Conservation (phyloP, 1,140 invertebrate species). For the Muscidifurax raptorellus region DNA sequence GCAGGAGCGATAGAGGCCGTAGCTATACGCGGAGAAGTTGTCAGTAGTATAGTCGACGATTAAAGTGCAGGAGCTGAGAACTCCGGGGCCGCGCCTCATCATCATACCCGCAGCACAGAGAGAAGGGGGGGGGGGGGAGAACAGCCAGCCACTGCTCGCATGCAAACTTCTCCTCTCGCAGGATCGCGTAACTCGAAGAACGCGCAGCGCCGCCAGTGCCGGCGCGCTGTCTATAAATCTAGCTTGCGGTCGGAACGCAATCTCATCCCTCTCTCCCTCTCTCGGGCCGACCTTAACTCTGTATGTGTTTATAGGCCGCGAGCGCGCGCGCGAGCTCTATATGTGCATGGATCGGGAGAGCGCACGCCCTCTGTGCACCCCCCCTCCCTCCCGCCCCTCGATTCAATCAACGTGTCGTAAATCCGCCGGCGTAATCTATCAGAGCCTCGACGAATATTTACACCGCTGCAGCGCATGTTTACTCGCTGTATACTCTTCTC, state of each 20-base stretch:
- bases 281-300: slow-evolving; percentile 13
- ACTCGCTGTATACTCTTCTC: neutral
- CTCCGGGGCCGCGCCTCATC: slow-evolving; percentile 6
- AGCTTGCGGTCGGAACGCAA: slow-evolving; percentile 55
- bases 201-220: slow-evolving; percentile 13
- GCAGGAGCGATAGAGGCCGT: neutral
- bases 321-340: too few species aligned
- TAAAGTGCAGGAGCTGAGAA: slow-evolving; percentile 21
- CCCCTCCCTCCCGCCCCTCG: slow-evolving; percentile 48
- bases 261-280: slow-evolving; percentile 54
- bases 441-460: slow-evolving; percentile 62
- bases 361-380: slow-evolving; percentile 50
- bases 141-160: neutral
- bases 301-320: neutral
- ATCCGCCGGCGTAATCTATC: slow-evolving; percentile 64
- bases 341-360: neutral
- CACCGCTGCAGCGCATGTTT: slow-evolving; percentile 49
- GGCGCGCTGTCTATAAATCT: slow-evolving; percentile 58
- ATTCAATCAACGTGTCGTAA: slow-evolving; percentile 68
- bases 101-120: neutral
- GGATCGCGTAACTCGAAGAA: slow-evolving; percentile 40
- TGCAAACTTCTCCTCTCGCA: slow-evolving; percentile 44
- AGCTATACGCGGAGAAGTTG: neutral
- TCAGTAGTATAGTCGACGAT: slow-evolving; percentile 29
- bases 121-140: neutral